Conservation (phyloP, 2,797 vertebrate species). For the Micrastur ruficollis region DNA sequence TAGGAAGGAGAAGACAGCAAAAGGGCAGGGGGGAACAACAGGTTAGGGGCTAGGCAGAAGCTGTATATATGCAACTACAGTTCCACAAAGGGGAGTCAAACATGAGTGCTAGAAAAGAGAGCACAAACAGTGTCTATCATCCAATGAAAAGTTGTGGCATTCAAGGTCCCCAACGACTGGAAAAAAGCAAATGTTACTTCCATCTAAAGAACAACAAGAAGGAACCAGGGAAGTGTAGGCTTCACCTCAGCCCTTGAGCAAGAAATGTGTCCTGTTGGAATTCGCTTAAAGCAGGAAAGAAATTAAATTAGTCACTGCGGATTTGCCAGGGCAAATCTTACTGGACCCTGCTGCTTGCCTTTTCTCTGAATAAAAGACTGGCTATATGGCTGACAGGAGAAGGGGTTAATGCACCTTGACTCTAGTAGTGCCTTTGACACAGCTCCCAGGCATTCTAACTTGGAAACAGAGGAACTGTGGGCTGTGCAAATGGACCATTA, state of each 20-base stretch:
- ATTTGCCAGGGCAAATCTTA: neutral
- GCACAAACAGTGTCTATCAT: fast-evolving
- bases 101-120: neutral
- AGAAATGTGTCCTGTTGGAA: neutral
- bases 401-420: neutral
- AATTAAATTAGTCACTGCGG: neutral
- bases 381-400: neutral
- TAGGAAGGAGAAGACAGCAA: neutral
- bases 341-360: neutral
- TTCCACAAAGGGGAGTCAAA: neutral
- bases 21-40: neutral
- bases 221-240: neutral
- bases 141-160: neutral
- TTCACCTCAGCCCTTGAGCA: neutral
- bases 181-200: neutral
- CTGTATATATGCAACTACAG: neutral
- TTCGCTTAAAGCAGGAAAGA: neutral
- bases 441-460: neutral
- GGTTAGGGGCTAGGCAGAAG: neutral
- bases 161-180: fast-evolving
- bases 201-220: neutral
- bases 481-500: neutral
- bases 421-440: neutral
- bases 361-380: neutral
- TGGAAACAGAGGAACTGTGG: neutral